These are phyloP conservation scores for Tichodroma muraria DNA, from an alignment of 2,113 vertebrate species.

Conservation along the genomic window DNA sequence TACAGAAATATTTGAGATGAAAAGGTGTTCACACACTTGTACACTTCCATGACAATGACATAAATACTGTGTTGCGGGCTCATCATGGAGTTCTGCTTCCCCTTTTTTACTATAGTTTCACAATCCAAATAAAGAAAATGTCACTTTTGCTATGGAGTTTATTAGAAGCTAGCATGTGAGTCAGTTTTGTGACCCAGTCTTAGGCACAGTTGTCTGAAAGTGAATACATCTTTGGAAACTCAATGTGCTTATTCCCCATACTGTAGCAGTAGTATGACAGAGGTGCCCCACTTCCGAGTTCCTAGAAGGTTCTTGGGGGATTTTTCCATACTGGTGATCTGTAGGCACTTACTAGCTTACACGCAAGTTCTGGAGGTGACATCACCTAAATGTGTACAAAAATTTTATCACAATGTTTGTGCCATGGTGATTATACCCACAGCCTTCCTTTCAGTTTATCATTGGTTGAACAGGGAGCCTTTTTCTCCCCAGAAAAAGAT, in stretches of 20 bases:
- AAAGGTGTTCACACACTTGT: background rate
- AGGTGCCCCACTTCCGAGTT: background rate
- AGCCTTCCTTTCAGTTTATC: background rate
- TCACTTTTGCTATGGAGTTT: background rate
- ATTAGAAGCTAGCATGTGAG: background rate
- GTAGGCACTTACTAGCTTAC: background rate
- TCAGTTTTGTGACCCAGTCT: background rate
- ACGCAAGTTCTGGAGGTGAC: background rate
- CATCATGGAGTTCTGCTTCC: background rate
- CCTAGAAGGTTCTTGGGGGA: background rate
- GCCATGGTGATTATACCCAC: fast-evolving
- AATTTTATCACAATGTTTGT: background rate
- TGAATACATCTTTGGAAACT: background rate
- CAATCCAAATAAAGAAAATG: background rate
- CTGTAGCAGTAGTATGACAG: background rate
- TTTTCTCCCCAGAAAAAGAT: background rate
- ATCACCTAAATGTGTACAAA: background rate
- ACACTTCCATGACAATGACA: background rate
- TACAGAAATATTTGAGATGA: background rate
- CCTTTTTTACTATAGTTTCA: background rate
- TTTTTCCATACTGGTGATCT: background rate
- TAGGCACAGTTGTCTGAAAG: background rate
- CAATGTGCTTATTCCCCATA: background rate
- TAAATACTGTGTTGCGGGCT: background rate
- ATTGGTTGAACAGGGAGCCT: background rate